Evolutionary conservation across 2,888 invertebrate species (phyloP).

Genomic region (Oxystoma pomonae): DNA sequence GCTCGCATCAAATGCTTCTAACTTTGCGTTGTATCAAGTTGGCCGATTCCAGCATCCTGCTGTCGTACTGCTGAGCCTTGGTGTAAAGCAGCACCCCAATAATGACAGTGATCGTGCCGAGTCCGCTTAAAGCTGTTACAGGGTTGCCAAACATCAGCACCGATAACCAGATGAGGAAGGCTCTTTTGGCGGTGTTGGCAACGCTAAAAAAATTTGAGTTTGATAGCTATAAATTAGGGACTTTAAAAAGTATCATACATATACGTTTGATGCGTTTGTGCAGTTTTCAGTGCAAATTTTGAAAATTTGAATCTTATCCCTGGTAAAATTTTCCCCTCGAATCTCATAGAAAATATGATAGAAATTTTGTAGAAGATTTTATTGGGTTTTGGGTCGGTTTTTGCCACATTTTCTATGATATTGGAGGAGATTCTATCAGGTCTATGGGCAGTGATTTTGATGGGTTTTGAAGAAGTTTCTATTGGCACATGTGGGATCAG

Average conservation of each 20-base stretch:
- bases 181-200: constrained; percentile 74
- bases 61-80: constrained; percentile 63
- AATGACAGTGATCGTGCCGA: constrained; percentile 68
- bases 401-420: too few species aligned
- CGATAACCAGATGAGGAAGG: constrained; percentile 73
- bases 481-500: too few species aligned
- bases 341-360: too few species aligned
- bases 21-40: constrained; percentile 45
- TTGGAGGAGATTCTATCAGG: too few species aligned
- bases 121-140: constrained; percentile 66
- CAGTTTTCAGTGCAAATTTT: too few species aligned
- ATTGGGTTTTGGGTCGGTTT: too few species aligned
- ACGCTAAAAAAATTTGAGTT: constrained; percentile 54
- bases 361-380: too few species aligned
- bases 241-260: background rate
- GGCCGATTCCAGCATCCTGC: constrained; percentile 43
- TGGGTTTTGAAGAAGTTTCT: too few species aligned
- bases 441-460: too few species aligned
- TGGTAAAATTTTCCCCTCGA: too few species aligned
- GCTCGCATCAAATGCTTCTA: constrained; percentile 40
- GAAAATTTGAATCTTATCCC: too few species aligned
- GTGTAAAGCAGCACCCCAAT: constrained; percentile 71
- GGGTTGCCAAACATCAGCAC: constrained; percentile 71
- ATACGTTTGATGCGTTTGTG: too few species aligned
- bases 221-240: constrained; percentile 1